Base-by-base conservation (phyloP, 2,113 vertebrate species). In the Bungarus multicinctus region DNA sequence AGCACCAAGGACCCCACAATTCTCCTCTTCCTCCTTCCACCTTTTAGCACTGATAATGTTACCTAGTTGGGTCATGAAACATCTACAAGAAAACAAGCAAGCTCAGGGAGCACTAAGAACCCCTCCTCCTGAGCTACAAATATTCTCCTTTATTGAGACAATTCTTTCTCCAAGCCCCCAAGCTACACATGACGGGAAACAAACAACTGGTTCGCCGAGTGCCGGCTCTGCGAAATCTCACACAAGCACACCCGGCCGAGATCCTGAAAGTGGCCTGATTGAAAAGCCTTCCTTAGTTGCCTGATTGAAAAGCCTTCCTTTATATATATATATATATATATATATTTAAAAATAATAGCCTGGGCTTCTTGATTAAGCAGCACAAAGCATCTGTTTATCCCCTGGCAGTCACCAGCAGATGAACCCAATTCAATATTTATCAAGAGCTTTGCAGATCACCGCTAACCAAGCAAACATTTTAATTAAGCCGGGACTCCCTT, bases 371-470 rank as follows among this genome's bases (percentile, higher is more conserved):
- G 97, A 98, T 98, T 98, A 97, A 97, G 97, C 97, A 86, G 97
- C 98, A 99, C 98, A 98, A 99, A 99, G 99, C 99, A 99, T 98
- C 98, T 99, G 99, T 99, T 99, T 99, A 99, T 99, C 98, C 98
- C 97, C 98, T 96, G 98, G 87, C 98, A 98, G 98, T 99, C 98
- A 99, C 99, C 99, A 99, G 98, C 98, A 97, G 98, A 98, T 99
- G 99, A 99, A 99, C 99, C 98, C 99, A 52, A 99, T 99, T 99
- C 99, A 99, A 99, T 99, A 99, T 99, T 99, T 99, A 99, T 99
- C 99, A 98, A 98, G 96, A 99, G 98, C 99, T 99, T 99, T 98
- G 99, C 98, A 99, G 99, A 99, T 99, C 99, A 99, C 98, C 98
- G 98, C 98, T 98, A 99, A 98, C 98, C 98, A 98, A 99, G 99